Evolutionary conservation across 2,113 vertebrate genomes (phyloP).

Genomic region (Lycaon pictus): DNA sequence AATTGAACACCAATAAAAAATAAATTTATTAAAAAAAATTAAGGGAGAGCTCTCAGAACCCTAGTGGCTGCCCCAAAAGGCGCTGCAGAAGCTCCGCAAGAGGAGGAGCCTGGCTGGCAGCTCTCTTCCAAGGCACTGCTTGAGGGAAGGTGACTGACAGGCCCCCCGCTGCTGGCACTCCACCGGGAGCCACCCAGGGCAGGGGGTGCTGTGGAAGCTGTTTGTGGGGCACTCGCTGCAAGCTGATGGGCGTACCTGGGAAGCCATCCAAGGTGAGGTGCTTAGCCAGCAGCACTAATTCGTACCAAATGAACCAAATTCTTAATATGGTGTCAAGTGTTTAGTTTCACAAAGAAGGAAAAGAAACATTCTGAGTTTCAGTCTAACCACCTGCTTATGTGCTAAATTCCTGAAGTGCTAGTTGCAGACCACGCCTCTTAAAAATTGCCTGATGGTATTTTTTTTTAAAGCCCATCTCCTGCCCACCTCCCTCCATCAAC

Average conservation of each 20-base stretch:
- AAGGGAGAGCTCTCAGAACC: background rate
- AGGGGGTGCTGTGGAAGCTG: background rate
- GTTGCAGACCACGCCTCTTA: background rate
- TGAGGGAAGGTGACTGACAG: background rate
- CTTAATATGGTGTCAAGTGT: background rate
- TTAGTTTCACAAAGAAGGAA: background rate
- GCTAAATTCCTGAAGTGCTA: background rate
- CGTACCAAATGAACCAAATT: background rate
- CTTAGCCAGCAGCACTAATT: background rate
- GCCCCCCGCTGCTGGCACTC: background rate
- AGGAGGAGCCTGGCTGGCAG: background rate
- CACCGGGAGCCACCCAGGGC: background rate
- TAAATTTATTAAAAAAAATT: too few species aligned
- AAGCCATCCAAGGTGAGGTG: background rate
- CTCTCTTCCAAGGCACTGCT: background rate
- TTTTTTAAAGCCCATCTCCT: background rate
- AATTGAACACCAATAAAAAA: too few species aligned
- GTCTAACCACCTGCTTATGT: background rate
- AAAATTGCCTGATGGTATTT: background rate
- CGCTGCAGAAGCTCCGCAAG: fast-evolving
- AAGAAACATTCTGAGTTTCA: background rate
- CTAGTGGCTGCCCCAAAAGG: background rate
- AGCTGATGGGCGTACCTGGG: background rate
- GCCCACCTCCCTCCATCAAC: background rate
- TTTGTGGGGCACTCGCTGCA: background rate